Evolutionary conservation across 1,140 invertebrate genomes (phyloP).

Genomic region (Bombus ignitus): DNA sequence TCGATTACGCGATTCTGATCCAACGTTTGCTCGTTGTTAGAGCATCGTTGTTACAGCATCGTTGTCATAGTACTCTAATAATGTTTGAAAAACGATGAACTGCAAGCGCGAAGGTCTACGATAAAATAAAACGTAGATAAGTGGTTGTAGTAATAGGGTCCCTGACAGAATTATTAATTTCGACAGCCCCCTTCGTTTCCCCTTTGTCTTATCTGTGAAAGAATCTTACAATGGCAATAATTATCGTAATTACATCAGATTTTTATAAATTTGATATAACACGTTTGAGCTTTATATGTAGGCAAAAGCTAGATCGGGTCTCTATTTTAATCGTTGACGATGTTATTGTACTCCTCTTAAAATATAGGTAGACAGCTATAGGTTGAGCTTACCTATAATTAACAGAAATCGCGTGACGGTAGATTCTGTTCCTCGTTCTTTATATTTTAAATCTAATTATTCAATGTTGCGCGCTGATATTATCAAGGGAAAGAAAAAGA

Average conservation of each 20-base stretch:
- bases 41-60: not conserved
- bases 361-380: not conserved
- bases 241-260: not conserved
- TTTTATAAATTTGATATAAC: not conserved
- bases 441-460: not conserved
- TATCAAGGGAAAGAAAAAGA: not conserved
- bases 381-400: not conserved
- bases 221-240: not conserved
- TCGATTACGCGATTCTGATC: not conserved
- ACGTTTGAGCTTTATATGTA: no score
- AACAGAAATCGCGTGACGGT: not conserved
- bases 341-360: not conserved
- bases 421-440: no score
- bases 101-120: not conserved
- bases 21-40: not conserved
- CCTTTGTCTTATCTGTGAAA: not conserved
- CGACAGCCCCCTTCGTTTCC: not conserved
- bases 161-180: not conserved
- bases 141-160: not conserved
- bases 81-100: not conserved
- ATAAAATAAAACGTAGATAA: not conserved
- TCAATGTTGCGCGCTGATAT: not conserved
- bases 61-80: no score
- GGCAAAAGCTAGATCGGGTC: no score
- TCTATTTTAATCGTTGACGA: no score